Conservation (phyloP, 2,888 invertebrate genomes). For the Drosophila parthenogenetica region DNA sequence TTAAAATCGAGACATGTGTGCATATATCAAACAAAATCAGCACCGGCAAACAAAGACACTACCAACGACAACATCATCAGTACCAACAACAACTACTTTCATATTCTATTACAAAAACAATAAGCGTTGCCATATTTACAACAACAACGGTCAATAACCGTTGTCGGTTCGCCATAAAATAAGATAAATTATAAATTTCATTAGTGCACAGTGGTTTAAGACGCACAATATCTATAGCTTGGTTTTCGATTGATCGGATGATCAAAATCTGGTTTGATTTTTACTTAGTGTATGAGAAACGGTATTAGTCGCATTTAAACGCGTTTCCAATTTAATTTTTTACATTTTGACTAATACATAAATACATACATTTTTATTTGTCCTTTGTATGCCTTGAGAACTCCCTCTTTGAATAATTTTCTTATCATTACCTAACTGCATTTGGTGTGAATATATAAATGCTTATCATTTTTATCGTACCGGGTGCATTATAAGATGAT, state of each 20-base stretch:
- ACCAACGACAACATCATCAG: slow-evolving; percentile 28
- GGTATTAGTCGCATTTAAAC: too few species aligned
- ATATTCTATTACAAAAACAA: slow-evolving; percentile 29
- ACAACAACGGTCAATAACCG: slow-evolving; percentile 47
- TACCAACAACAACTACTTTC: slow-evolving; percentile 30
- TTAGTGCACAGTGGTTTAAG: slow-evolving; percentile 62
- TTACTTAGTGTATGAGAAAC: too few species aligned
- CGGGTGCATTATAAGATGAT: slow-evolving; percentile 1
- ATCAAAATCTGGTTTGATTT: too few species aligned
- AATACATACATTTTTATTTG: too few species aligned
- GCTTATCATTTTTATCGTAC: too few species aligned
- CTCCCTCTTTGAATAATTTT: not conserved
- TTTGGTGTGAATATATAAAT: not conserved
- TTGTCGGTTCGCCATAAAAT: slow-evolving; percentile 44
- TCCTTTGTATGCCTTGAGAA: too few species aligned
- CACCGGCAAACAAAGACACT: slow-evolving; percentile 42
- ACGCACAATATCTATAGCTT: not conserved
- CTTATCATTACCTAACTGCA: not conserved
- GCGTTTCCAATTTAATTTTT: too few species aligned
- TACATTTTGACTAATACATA: too few species aligned
- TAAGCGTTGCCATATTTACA: slow-evolving; percentile 35
- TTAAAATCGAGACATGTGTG: slow-evolving; percentile 66
- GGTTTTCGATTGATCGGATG: too few species aligned
- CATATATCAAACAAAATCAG: slow-evolving; percentile 66
- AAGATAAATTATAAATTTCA: slow-evolving; percentile 45